Evolutionary conservation across 2,888 invertebrate species (phyloP).

Genomic region (Phortica magna): DNA sequence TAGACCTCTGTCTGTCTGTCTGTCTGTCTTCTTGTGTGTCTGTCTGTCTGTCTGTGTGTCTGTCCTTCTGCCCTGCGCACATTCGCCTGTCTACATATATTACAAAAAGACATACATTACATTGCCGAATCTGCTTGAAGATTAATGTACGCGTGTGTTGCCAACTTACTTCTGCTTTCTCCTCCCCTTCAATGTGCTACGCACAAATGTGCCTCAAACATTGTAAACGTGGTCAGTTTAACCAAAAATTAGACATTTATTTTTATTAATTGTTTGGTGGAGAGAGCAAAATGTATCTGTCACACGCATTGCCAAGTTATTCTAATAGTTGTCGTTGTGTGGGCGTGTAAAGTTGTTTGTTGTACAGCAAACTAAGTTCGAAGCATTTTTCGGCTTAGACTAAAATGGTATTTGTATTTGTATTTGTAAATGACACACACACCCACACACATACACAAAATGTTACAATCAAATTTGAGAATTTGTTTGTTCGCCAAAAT

Average conservation of each 20-base stretch:
- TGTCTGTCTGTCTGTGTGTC: too few relatives aligned
- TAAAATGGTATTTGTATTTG: too few relatives aligned
- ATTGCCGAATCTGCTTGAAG: conserved; percentile 7
- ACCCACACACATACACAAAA: conserved; percentile 1
- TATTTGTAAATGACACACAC: too few relatives aligned
- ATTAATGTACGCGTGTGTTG: conserved; percentile 15
- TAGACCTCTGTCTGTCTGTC: too few relatives aligned
- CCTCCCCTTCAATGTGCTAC: background rate
- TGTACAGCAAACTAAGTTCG: background rate
- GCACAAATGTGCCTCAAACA: background rate
- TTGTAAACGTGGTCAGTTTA: background rate
- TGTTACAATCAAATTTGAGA: conserved; percentile 15
- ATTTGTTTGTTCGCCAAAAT: conserved; percentile 3
- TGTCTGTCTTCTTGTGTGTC: too few relatives aligned
- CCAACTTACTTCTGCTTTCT: background rate
- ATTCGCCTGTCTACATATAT: background rate
- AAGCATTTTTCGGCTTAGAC: background rate
- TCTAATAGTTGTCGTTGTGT: too few relatives aligned
- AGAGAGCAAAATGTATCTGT: conserved; percentile 7
- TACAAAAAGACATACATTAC: background rate
- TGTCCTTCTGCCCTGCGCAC: too few relatives aligned
- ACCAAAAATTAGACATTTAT: conserved; percentile 27
- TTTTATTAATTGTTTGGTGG: conserved; percentile 24
- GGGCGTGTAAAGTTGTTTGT: background rate
- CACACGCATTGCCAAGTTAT: conserved; percentile 6